phyloP scores from a whole-genome alignment of 2,113 vertebrate species.

The Anas platyrhynchos region DNA sequence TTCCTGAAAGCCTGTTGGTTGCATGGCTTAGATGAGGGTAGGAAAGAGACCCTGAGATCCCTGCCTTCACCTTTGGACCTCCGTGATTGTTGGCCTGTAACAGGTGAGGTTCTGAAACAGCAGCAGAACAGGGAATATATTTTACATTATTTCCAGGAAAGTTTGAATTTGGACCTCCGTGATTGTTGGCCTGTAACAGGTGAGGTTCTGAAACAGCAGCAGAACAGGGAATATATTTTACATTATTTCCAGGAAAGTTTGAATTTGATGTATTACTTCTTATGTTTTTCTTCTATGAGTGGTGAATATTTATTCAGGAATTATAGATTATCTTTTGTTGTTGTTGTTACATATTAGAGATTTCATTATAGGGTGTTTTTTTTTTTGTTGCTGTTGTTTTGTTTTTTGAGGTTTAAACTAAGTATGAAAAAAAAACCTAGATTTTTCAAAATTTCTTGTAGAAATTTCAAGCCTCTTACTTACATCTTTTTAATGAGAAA shows the following conservation, averaged over 20 bases:
- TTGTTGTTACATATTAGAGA: not conserved
- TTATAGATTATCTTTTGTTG: not conserved
- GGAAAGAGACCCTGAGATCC: not conserved
- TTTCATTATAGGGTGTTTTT: not conserved
- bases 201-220: not conserved
- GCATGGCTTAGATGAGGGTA: not conserved
- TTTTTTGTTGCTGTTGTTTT: no score
- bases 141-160: not conserved
- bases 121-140: not conserved
- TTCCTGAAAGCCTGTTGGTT: not conserved
- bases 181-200: not conserved
- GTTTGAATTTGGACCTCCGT: not conserved
- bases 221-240: not conserved
- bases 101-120: not conserved
- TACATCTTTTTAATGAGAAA: not conserved
- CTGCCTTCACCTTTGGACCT: not conserved
- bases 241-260: not conserved
- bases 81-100: not conserved
- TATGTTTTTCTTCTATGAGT: not conserved
- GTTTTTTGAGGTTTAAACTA: not conserved
- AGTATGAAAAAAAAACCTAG: not conserved
- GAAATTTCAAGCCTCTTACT: not conserved
- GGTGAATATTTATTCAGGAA: not conserved
- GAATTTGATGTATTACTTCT: not conserved
- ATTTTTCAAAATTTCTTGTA: not conserved